Percentiles rank a stretch among this genome's conserved stretches.
Evolutionary conservation across 2,888 invertebrate species (phyloP).

Genomic region (Junonia oenone): DNA sequence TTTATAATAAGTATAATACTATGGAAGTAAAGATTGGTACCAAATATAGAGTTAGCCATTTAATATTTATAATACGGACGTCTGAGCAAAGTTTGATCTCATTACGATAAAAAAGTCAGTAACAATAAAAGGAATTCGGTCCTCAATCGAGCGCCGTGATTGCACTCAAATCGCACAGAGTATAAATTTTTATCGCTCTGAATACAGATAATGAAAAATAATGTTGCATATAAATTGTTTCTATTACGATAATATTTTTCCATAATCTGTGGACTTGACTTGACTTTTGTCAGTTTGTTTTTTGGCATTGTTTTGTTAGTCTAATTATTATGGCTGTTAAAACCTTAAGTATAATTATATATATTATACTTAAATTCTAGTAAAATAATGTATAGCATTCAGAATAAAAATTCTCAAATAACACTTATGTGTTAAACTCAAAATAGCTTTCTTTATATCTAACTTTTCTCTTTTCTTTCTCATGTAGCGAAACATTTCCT

Average conservation of each 20-base stretch:
- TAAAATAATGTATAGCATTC: too few species aligned
- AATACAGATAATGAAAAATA: conserved; percentile 13
- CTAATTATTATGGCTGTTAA: too few species aligned
- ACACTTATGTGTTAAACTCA: too few species aligned
- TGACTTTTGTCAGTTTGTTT: background rate
- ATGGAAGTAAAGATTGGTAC: too few species aligned
- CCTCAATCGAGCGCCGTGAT: conserved; percentile 10
- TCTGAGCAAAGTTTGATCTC: conserved; percentile 3
- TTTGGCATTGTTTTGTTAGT: too few species aligned
- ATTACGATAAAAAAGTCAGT: conserved; percentile 9
- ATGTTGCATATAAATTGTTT: conserved; percentile 5
- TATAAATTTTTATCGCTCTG: conserved; percentile 14
- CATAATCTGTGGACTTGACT: background rate
- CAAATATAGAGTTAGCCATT: background rate
- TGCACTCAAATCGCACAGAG: conserved; percentile 7
- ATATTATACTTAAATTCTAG: too few species aligned
- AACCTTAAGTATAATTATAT: background rate
- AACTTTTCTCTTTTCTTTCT: too few species aligned
- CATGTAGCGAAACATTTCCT: too few species aligned
- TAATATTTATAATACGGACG: background rate
- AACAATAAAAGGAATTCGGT: conserved; percentile 12
- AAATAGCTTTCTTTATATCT: too few species aligned
- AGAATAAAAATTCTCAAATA: too few species aligned
- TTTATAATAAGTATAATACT: too few species aligned
- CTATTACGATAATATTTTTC: background rate